These are phyloP conservation scores for Chlamydotis undulata DNA, from an alignment of 2,113 vertebrate genomes.

Conservation along the genomic window DNA sequence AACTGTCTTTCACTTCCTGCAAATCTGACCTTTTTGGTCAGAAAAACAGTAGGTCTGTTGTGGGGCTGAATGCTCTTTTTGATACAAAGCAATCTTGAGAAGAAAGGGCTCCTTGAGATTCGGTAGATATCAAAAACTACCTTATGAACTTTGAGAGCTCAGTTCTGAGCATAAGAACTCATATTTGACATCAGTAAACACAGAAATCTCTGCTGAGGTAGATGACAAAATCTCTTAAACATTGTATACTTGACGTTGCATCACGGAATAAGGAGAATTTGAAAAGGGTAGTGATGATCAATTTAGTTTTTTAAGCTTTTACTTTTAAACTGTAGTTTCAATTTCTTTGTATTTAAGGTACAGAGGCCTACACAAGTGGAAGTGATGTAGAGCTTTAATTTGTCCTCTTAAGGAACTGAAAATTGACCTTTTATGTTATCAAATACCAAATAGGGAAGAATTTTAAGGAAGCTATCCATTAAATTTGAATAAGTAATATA, in stretches of 20 bases:
- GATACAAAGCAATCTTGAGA: neutral
- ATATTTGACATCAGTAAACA: neutral
- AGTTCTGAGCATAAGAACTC: neutral
- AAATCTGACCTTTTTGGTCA: neutral
- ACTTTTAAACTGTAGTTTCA: neutral
- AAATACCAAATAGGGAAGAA: neutral
- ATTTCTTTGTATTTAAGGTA: neutral
- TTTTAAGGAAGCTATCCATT: neutral
- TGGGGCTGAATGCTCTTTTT: neutral
- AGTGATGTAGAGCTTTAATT: neutral
- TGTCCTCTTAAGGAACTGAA: neutral
- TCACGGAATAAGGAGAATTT: neutral
- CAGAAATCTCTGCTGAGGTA: neutral
- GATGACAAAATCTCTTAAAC: neutral
- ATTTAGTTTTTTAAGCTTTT: neutral
- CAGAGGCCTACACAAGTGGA: neutral
- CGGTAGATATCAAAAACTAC: neutral
- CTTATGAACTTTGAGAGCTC: neutral
- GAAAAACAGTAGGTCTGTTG: neutral
- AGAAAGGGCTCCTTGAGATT: neutral
- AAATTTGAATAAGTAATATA: neutral
- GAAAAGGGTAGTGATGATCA: neutral
- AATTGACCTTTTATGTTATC: neutral
- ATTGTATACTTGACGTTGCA: neutral
- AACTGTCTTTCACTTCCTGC: neutral